Conservation (phyloP, 2,888 invertebrate species). For the Geophilus truncorum region DNA sequence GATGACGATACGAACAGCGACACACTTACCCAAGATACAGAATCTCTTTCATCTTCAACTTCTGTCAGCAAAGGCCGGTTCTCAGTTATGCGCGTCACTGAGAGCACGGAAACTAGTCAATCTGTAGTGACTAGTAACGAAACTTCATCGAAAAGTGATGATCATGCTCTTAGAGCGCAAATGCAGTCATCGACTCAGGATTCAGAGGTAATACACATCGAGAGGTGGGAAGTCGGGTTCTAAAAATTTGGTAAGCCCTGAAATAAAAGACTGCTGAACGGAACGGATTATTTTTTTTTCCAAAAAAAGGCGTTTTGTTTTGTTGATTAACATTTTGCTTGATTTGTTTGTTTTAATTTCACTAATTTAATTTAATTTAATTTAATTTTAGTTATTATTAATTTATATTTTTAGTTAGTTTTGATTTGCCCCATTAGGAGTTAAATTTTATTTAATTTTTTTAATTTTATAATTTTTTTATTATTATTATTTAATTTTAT, state of each 20-base stretch:
- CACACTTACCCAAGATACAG: background rate
- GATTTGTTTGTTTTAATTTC: background rate
- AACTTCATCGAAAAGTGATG: constrained; percentile 37
- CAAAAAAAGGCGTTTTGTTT: too few species aligned
- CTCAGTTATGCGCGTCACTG: constrained; percentile 44
- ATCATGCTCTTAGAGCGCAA: background rate
- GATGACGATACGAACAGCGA: background rate
- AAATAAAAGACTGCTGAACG: background rate
- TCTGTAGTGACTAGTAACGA: constrained; percentile 31
- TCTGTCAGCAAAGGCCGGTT: constrained; percentile 44
- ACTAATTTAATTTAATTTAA: too few species aligned
- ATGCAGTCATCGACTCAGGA: background rate
- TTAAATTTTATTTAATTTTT: background rate
- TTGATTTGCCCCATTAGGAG: background rate
- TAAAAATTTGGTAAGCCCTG: background rate
- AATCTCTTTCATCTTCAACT: constrained; percentile 27
- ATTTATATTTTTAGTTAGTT: background rate
- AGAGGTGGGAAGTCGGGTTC: background rate
- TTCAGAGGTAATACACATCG: background rate
- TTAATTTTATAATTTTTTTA: background rate
- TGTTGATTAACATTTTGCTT: too few species aligned
- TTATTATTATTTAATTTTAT: constrained; percentile 28
- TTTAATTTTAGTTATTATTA: background rate
- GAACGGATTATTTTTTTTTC: too few species aligned
- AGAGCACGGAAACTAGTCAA: constrained; percentile 28